Evolutionary conservation across 2,797 vertebrate species (phyloP).

Genomic region (Sebastes hopkinsi): DNA sequence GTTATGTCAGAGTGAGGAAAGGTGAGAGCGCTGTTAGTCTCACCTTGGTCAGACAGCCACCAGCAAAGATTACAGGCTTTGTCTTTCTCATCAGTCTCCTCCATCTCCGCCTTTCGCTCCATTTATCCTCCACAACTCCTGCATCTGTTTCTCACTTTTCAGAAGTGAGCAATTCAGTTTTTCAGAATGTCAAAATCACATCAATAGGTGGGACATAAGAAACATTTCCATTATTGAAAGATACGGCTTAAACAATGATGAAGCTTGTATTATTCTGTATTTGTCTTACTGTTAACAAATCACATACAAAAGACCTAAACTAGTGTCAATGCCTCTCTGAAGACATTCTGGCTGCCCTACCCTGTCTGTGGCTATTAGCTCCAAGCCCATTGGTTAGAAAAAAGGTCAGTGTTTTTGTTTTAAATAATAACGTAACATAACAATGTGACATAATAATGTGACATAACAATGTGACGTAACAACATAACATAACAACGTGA

Average conservation of each 20-base stretch:
- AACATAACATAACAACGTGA: too few species aligned
- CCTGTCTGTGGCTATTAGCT: not conserved
- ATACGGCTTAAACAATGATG: not conserved
- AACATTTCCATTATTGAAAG: not conserved
- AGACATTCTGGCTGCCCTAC: not conserved
- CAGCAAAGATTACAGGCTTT: not conserved
- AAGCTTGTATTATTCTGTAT: not conserved
- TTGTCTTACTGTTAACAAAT: not conserved
- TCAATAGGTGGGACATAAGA: not conserved
- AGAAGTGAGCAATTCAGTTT: not conserved
- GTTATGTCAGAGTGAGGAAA: not conserved
- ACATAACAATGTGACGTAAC: too few species aligned
- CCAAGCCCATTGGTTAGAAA: not conserved
- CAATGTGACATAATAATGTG: too few species aligned
- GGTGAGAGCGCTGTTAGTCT: not conserved
- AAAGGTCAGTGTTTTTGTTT: too few species aligned
- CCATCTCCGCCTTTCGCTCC: too few species aligned
- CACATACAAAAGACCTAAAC: not conserved
- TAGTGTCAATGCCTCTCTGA: accelerated
- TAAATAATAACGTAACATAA: too few species aligned
- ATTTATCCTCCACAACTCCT: too few species aligned
- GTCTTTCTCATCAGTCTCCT: not conserved
- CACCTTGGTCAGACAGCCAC: not conserved
- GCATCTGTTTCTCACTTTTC: not conserved
- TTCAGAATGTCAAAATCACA: not conserved